A percentile compares a stretch with the other conserved stretches of the same genome.
Conservation (phyloP, 2,113 vertebrate species). For the Bos indicus region DNA sequence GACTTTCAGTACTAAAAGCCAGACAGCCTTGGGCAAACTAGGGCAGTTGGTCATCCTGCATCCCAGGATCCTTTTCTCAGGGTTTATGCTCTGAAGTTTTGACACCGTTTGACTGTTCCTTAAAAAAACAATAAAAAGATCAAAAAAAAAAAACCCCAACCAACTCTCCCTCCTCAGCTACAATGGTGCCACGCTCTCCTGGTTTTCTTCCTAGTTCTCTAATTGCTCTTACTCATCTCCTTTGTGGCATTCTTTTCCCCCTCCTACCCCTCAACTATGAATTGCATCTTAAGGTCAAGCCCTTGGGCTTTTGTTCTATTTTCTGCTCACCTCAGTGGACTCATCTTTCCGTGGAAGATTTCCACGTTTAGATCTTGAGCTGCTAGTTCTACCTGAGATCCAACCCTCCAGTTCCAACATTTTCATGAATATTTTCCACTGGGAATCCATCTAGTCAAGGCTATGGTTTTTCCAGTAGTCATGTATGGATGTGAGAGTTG, state of each 20-base stretch:
- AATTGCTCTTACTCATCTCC: not conserved
- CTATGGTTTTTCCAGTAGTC: not conserved
- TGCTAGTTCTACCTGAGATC: not conserved
- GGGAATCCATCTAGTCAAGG: not conserved
- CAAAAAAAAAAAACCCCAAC: not conserved
- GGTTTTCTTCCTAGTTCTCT: not conserved
- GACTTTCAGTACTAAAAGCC: not conserved
- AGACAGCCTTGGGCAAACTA: not conserved
- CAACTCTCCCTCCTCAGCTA: not conserved
- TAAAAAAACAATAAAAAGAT: not conserved
- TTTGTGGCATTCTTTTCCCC: not conserved
- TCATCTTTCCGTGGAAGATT: not conserved
- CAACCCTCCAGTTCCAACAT: not conserved
- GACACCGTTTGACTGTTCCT: not conserved
- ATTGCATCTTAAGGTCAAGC: not conserved
- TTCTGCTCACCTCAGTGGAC: not conserved
- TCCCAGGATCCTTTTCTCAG: not conserved
- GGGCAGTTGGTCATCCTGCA: not conserved
- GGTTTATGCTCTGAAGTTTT: not conserved
- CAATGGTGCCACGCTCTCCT: not conserved
- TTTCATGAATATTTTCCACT: not conserved
- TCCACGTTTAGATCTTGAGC: not conserved
- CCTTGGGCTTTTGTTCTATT: not conserved
- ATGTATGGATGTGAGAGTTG: not conserved
- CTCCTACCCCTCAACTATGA: not conserved